These are phyloP conservation scores for Mylabris phalerata DNA, from an alignment of 1,140 invertebrate genomes.

Conservation along the genomic window DNA sequence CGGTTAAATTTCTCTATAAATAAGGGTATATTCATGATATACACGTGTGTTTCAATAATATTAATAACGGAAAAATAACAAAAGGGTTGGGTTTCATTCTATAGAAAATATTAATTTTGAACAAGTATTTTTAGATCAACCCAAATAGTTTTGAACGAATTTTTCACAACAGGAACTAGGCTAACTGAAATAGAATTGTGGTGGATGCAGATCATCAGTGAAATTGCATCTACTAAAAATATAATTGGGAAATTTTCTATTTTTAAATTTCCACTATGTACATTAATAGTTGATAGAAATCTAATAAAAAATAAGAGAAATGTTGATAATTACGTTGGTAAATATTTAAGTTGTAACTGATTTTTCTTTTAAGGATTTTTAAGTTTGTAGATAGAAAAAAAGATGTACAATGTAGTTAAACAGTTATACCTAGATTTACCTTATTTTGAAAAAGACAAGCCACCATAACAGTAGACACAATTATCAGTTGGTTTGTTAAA, in stretches of 20 bases:
- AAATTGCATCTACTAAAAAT: too few species aligned
- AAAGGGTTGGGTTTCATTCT: background rate
- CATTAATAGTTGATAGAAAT: too few species aligned
- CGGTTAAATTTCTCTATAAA: background rate
- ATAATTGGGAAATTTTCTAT: too few species aligned
- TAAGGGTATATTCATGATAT: background rate
- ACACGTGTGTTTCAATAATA: background rate
- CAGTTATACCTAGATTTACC: constrained; percentile 1
- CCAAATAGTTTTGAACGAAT: constrained; percentile 6
- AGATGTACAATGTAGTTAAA: background rate
- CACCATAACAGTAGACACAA: constrained; percentile 5
- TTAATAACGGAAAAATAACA: too few species aligned
- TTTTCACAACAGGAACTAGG: constrained; percentile 11
- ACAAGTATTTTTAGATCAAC: constrained; percentile 11
- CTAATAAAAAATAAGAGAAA: too few species aligned
- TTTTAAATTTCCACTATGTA: too few species aligned
- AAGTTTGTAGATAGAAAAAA: too few species aligned
- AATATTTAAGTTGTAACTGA: too few species aligned
- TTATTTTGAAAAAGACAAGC: constrained; percentile 1
- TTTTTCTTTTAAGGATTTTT: too few species aligned
- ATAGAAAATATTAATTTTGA: background rate
- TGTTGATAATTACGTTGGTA: too few species aligned
- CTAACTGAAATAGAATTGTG: constrained; percentile 14
- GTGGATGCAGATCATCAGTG: too few species aligned
- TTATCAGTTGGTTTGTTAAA: constrained; percentile 9